phyloP scores from a whole-genome alignment of 2,113 vertebrate genomes.

The Hemiscyllium ocellatum region DNA sequence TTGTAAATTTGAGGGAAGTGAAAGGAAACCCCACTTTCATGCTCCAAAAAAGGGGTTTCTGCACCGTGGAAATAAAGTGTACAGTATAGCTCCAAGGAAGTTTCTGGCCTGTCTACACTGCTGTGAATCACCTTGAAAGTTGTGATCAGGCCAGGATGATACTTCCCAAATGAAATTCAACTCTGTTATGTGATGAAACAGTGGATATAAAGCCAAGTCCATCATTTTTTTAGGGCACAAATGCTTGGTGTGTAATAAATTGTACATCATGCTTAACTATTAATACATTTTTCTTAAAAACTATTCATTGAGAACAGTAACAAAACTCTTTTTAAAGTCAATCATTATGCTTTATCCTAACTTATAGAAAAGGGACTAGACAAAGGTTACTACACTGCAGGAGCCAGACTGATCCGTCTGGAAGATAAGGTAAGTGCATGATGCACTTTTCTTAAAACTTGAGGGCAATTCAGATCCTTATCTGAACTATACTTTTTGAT shows the following conservation, averaged over 20 bases:
- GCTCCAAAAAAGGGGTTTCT: background rate
- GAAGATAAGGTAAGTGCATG: slow-evolving; percentile 73
- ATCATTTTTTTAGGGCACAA: background rate
- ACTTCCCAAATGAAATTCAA: background rate
- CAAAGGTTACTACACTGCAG: slow-evolving; percentile 73
- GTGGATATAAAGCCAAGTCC: background rate
- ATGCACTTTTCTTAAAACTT: slow-evolving; percentile 9
- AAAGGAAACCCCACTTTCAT: background rate
- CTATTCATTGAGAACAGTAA: background rate
- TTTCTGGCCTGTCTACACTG: background rate
- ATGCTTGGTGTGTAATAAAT: background rate
- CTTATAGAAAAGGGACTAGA: slow-evolving; percentile 74
- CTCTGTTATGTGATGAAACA: background rate
- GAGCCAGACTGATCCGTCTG: slow-evolving; percentile 76
- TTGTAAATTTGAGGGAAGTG: background rate
- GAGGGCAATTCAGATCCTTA: background rate
- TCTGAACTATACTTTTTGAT: background rate
- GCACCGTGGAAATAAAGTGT: background rate
- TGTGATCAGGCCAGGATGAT: background rate
- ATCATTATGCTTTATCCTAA: slow-evolving; percentile 37
- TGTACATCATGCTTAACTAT: background rate
- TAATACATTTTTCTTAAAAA: background rate
- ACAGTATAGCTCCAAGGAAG: background rate
- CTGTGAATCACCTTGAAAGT: background rate
- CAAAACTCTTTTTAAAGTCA: background rate